Conservation (phyloP, 2,888 invertebrate species). For the Heliconius cydno region DNA sequence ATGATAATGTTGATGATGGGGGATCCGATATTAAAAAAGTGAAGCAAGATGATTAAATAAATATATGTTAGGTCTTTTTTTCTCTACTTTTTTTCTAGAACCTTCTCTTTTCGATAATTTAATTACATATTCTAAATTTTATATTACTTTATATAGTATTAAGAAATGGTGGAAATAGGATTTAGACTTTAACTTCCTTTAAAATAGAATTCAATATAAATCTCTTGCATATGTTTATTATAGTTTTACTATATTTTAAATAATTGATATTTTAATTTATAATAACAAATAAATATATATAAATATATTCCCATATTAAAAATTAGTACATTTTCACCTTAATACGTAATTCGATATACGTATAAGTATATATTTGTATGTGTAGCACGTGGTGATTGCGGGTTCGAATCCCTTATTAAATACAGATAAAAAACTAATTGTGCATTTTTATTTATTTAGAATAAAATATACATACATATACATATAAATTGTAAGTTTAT, state of each 20-base stretch:
- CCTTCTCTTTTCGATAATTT: background rate
- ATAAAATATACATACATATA: background rate
- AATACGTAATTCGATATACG: background rate
- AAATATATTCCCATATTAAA: background rate
- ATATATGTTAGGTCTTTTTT: constrained; percentile 18
- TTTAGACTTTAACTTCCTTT: background rate
- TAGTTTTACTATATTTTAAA: background rate
- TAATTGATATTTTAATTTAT: background rate
- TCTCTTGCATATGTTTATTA: background rate
- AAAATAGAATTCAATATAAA: background rate
- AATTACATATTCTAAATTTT: background rate
- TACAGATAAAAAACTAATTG: background rate
- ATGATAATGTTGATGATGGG: constrained; percentile 39
- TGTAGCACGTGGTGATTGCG: background rate
- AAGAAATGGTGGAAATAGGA: background rate
- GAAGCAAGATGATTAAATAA: constrained; percentile 46
- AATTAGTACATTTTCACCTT: background rate
- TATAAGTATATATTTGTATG: background rate
- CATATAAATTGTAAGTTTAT: background rate
- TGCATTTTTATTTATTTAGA: constrained; percentile 16
- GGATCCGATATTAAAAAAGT: constrained; percentile 47
- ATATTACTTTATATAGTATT: too few relatives aligned
- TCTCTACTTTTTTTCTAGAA: constrained; percentile 11
- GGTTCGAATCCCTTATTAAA: constrained; percentile 16
- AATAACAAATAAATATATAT: too few relatives aligned